Evolutionary conservation across 2,113 vertebrate species (phyloP), one percentile per base, ranked within the genome.

Genomic region (Pseudopipra pipra): DNA sequence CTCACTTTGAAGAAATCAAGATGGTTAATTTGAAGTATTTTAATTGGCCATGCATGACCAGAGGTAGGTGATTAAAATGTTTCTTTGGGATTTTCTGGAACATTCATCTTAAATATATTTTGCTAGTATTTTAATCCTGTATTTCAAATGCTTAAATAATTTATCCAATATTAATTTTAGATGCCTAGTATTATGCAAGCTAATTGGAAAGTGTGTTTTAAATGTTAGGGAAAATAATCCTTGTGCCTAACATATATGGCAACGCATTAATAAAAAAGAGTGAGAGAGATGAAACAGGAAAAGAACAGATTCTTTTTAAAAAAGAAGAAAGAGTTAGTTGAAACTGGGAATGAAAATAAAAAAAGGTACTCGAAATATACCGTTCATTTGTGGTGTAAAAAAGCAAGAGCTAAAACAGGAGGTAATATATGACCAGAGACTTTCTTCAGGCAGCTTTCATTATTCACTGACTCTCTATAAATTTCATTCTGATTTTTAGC

Each of bases 21-120:
- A 39, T 87, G 9, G 39, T 85, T 94, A 82, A 86, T 90, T 87
- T 82, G 49, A 59, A 70, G 41, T 82, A 87, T 95, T 97, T 96
- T 95, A 94, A 93, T 93, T 89, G 73, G 59, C 18, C 49, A 58
- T 87, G 66, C 66, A 47, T 89, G 89, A 85, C 46, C 37, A 94
- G 62, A 89, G 6, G 8, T 66, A 76, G 58, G 46, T 95, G 74
- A 96, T 89, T 91, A 95, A 91, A 94, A 89, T 39, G 5, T 85
- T 94, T 87, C 94, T 89, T 75, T 46, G 46, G 87, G 87, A 49
- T 82, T 96, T 95, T 74, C 74, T 70, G 93, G 58, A 84, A 49
- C 77, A 94, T 82, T 89, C 51, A 54, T 68, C 68, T 94, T 79
- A 91, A 91, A 91, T 66, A 74, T 4, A 66, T 66, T 89, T 89